Conservation (phyloP, 2,888 invertebrate genomes). For the Lepidocyrtinus sp. region DNA sequence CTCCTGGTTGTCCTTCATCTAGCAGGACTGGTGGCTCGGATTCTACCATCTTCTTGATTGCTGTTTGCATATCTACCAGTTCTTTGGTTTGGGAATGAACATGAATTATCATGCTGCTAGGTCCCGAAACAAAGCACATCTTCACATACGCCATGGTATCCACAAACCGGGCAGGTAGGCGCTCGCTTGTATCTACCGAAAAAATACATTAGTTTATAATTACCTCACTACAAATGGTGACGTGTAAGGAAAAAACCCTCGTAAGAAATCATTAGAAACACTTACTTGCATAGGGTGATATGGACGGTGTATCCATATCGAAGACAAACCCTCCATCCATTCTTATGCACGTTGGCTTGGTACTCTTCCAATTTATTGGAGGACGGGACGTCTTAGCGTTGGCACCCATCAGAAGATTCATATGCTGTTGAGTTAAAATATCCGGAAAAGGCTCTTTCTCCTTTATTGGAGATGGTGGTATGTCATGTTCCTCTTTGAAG, state of each 20-base stretch:
- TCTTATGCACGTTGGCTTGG: background rate
- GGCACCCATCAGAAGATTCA: no score
- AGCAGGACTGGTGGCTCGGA: background rate
- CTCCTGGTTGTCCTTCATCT: background rate
- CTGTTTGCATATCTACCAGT: slow-evolving; percentile 24
- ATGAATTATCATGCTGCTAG: slow-evolving; percentile 10
- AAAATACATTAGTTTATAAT: background rate
- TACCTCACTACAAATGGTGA: background rate
- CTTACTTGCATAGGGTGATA: background rate
- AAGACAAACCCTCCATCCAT: background rate
- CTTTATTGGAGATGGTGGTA: background rate
- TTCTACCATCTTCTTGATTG: background rate
- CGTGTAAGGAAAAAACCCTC: background rate
- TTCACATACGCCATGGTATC: background rate
- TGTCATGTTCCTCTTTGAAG: background rate
- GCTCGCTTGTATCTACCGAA: background rate
- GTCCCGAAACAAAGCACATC: slow-evolving; percentile 11
- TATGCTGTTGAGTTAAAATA: background rate
- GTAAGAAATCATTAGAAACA: background rate
- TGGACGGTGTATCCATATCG: background rate
- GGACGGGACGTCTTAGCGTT: background rate
- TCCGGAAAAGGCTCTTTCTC: background rate
- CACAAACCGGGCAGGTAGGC: background rate
- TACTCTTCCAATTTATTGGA: background rate
- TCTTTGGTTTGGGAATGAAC: background rate